Base-by-base conservation (phyloP, 2,113 vertebrate genomes). In the Girardinichthys multiradiatus region DNA sequence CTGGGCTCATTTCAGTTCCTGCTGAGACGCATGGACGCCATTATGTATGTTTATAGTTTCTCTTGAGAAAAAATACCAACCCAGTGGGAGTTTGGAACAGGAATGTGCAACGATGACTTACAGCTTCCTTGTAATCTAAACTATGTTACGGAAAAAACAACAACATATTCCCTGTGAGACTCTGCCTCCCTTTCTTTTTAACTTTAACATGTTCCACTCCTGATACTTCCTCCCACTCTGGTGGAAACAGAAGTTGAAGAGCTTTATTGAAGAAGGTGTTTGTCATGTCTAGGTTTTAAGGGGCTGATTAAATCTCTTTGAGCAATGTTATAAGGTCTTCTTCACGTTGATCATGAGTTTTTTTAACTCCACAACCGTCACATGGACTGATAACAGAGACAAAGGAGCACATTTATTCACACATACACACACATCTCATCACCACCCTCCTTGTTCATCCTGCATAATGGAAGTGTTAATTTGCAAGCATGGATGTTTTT, bases 61-160 rank as follows among this genome's bases (percentile, higher is more conserved):
- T 83, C 76, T 72, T 70, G 26, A 0, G 57, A 65, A 79, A 31
- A 58, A 66, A 60, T 48, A 54, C 59, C 15, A 26, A 19, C 65
- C 76, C 27, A 64, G 28, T 64, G 72, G 83, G 76, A 84, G 79
- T 78, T 48, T 30, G 45, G 67, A 80, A 82, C 82, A 86, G 86
- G 77, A 90, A 90, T 74, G 84, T 58, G 69, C 63, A 71, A 73
- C 59, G 65, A 88, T 78, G 73, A 80, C 66, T 81, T 81, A 57
- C 26, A 83, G 63, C 39, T 74, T 76, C 64, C 54, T 15, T 80
- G 68, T 76, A 74, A 77, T 88, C 75, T 57, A 71, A 68, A 81
- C 61, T 75, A 39, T 45, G 33, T 74, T 57, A 37, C 5, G 3
- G 2, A 29, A 35, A 26, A 35, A 60, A n/a, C 73, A 29, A 57